These are phyloP conservation scores for Conger conger DNA, from an alignment of 2,113 vertebrate species.

Conservation along the genomic window DNA sequence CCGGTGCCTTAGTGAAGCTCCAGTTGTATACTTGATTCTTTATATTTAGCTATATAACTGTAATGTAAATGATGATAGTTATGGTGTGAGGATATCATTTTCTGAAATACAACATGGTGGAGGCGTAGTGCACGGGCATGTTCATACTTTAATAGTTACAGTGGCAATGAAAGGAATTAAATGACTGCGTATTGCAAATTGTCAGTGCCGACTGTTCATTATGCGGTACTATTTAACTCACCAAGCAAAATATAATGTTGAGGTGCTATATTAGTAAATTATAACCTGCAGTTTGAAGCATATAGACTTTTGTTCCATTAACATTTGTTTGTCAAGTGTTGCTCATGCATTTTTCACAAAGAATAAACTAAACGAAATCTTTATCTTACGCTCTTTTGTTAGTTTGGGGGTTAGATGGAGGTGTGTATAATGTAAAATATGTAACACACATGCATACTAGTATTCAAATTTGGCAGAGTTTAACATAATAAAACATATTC, in stretches of 20 bases:
- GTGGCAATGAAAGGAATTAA: background rate
- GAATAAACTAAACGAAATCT: slow-evolving; percentile 2
- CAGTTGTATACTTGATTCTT: background rate
- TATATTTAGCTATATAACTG: background rate
- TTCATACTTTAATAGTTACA: background rate
- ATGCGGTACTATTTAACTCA: background rate
- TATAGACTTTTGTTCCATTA: background rate
- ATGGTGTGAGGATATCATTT: background rate
- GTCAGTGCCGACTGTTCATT: background rate
- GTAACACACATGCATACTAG: too few relatives aligned
- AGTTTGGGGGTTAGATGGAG: too few relatives aligned
- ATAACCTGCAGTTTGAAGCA: background rate
- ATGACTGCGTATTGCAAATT: background rate
- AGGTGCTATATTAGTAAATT: background rate
- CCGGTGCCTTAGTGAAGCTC: background rate
- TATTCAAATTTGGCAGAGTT: background rate
- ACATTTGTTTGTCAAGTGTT: slow-evolving; percentile 19
- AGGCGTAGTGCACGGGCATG: too few relatives aligned
- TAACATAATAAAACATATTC: too few relatives aligned
- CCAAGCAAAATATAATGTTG: background rate
- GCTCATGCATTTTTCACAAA: slow-evolving; percentile 13
- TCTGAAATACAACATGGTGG: background rate
- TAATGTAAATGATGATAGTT: background rate
- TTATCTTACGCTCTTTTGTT: too few relatives aligned
- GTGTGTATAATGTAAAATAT: background rate